These are phyloP conservation scores for Autographa gamma DNA, from an alignment of 2,888 invertebrate genomes.

Conservation along the genomic window DNA sequence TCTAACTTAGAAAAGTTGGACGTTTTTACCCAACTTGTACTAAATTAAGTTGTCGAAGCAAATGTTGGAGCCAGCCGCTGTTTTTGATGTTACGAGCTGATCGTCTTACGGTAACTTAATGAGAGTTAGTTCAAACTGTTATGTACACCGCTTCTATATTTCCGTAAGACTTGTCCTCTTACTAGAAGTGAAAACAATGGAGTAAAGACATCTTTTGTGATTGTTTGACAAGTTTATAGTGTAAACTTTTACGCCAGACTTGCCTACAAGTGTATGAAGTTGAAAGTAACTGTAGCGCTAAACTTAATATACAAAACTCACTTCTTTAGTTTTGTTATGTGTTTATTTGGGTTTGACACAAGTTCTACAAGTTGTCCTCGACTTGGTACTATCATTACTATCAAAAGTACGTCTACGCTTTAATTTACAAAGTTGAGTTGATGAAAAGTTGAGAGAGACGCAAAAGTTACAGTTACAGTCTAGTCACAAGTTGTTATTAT, in stretches of 20 bases:
- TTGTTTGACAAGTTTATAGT: slow-evolving; percentile 42
- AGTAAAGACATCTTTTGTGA: slow-evolving; percentile 33
- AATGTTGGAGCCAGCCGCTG: slow-evolving; percentile 25
- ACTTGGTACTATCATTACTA: background rate
- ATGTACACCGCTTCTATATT: slow-evolving; percentile 42
- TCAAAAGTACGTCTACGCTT: background rate
- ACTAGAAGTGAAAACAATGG: slow-evolving; percentile 48
- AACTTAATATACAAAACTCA: slow-evolving; percentile 4
- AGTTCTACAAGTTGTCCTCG: background rate
- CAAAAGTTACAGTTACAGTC: background rate
- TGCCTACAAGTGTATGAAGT: slow-evolving; percentile 8
- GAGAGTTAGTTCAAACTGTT: slow-evolving; percentile 53
- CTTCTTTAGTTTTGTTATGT: slow-evolving; percentile 24
- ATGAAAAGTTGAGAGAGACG: background rate
- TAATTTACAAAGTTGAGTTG: background rate
- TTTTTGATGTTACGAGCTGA: slow-evolving; percentile 31
- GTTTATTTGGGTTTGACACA: slow-evolving; percentile 4
- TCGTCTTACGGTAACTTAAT: slow-evolving; percentile 53
- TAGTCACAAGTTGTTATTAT: slow-evolving; percentile 1
- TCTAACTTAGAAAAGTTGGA: slow-evolving; percentile 41
- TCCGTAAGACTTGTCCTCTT: slow-evolving; percentile 53
- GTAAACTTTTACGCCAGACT: slow-evolving; percentile 28
- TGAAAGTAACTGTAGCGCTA: slow-evolving; percentile 9
- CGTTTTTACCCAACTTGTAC: slow-evolving; percentile 48
- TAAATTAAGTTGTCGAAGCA: slow-evolving; percentile 43